Evolutionary conservation across 2,113 vertebrate genomes (phyloP).

Genomic region (Paramisgurnus dabryanus): DNA sequence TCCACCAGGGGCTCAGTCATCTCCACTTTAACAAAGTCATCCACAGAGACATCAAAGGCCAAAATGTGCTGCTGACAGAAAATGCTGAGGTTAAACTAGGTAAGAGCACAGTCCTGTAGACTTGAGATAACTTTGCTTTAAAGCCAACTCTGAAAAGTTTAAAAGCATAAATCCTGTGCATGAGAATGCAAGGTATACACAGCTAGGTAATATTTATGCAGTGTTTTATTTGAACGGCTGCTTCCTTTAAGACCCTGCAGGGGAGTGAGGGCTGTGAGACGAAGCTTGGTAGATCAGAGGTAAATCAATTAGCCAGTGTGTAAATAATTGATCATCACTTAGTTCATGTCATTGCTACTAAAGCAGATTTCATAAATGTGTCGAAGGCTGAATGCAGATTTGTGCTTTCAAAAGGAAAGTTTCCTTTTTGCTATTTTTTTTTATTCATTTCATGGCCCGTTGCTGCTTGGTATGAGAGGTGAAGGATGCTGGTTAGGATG

Average conservation of each 20-base stretch:
- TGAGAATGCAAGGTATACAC: not conserved
- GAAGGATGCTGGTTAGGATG: too few relatives aligned
- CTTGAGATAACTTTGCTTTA: not conserved
- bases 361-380: conserved; percentile 4
- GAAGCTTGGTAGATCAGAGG: conserved; percentile 46
- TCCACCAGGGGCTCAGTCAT: conserved; percentile 83
- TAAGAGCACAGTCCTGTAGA: conserved; percentile 62
- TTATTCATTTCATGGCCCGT: too few relatives aligned
- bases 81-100: conserved; percentile 91
- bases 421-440: too few relatives aligned
- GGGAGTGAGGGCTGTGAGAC: conserved; percentile 42
- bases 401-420: not conserved
- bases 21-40: conserved; percentile 92
- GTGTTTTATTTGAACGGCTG: not conserved
- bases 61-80: conserved; percentile 90
- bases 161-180: not conserved
- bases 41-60: conserved; percentile 93
- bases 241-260: not conserved
- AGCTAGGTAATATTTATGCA: not conserved
- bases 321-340: conserved; percentile 35
- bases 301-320: conserved; percentile 43
- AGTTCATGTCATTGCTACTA: conserved; percentile 13
- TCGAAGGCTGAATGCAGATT: not conserved
- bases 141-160: not conserved
- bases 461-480: too few relatives aligned